Base-by-base conservation (phyloP, 1,140 invertebrate genomes). In the Oryctes rhinoceros region DNA sequence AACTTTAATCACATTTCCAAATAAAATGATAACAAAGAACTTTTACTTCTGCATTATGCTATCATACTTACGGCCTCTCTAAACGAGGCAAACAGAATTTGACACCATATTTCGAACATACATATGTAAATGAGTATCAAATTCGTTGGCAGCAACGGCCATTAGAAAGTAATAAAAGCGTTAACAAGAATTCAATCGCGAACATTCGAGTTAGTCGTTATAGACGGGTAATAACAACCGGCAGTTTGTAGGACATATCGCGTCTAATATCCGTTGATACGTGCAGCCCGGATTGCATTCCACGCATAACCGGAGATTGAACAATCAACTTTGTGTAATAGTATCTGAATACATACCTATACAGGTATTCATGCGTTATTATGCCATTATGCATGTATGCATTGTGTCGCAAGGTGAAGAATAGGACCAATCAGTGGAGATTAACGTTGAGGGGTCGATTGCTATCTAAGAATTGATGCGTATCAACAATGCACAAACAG, bases 221-320 rank as follows among this genome's bases (percentile, higher is more conserved):
- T 44, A 44, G 39, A 44, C 39, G 39, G 39, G 39, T 44, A 44
- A 44, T 44, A 44, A 59, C 2, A 18, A 59, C 18, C 15, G 15
- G 53, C 18, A 15, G 53, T n/a, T 59, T 59, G 53, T 59, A 59
- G 53, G 53, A 59, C 53, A n/a, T 59, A 59, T 59, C 49, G 49
- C 7, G n/a, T 53, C 49, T 15, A 13, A 53, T 53, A 53, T 53
- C 53, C 53, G 53, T n/a, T 59, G 53, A 18, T 18, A 59, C 18
- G 53, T 59, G 18, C n/a, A 59, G 15, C 15, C 18, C 18, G 15
- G 18, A 59, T 59, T 59, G 15, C 53, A 59, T 59, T 59, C 53
- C 53, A 59, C 53, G 53, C 53, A 53, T 59, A 59, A 59, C 53
- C 53, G 53, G 53, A 59, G 53, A 59, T 59, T 59, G 53, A 18